Evolutionary conservation across 2,113 vertebrate species (phyloP).

Genomic region (Fregata magnificens): DNA sequence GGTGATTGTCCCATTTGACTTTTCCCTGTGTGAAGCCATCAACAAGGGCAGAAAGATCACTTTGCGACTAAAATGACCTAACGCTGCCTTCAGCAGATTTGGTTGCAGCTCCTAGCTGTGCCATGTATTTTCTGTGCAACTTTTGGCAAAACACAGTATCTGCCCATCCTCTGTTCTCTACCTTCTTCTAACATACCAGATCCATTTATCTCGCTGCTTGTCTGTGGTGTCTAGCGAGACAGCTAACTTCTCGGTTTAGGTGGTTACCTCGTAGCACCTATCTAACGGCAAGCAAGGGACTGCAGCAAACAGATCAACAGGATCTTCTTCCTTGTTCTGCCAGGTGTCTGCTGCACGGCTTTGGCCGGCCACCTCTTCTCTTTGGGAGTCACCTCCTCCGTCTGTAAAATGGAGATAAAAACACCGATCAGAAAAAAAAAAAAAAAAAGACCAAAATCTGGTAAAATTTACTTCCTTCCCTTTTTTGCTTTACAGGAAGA

Average conservation of each 20-base stretch:
- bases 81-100: background rate
- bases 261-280: background rate
- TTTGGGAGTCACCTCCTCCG: background rate
- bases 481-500: constrained; percentile 25
- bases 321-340: background rate
- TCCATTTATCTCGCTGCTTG: background rate
- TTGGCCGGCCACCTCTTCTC: background rate
- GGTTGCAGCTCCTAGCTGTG: background rate
- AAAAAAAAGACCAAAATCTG: background rate
- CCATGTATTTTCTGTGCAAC: background rate
- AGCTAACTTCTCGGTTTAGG: accelerated
- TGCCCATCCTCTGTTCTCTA: accelerated
- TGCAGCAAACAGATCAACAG: background rate
- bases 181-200: too few relatives aligned
- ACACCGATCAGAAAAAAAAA: background rate
- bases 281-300: too few relatives aligned
- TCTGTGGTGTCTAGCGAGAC: background rate
- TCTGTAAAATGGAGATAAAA: background rate
- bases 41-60: background rate
- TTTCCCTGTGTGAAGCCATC: background rate
- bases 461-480: background rate
- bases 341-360: background rate
- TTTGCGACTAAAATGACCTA: background rate
- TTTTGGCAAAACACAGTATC: background rate
- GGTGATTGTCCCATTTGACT: background rate